Evolutionary conservation across 2,113 vertebrate species (phyloP).

Genomic region (Setophaga petechia): DNA sequence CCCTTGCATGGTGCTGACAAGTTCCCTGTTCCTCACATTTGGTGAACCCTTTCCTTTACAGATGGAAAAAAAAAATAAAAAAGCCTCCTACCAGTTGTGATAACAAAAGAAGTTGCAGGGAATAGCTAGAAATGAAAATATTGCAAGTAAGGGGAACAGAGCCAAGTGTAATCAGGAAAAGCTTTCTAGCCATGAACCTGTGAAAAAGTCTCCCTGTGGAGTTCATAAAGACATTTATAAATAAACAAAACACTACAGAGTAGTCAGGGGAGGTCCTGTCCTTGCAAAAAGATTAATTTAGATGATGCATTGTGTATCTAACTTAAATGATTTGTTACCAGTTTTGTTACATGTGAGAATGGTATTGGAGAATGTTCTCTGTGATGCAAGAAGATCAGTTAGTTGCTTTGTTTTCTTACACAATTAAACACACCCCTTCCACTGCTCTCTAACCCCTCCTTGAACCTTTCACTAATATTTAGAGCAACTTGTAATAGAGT

Average conservation of each 20-base stretch:
- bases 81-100: neutral
- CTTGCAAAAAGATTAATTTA: neutral
- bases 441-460: neutral
- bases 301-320: neutral
- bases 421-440: neutral
- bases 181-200: slow-evolving; percentile 31
- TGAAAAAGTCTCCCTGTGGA: neutral
- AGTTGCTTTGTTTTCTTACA: neutral
- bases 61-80: neutral
- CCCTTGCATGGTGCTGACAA: neutral
- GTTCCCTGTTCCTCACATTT: neutral
- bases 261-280: neutral
- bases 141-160: neutral
- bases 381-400: neutral
- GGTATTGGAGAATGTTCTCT: neutral
- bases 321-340: neutral
- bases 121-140: neutral
- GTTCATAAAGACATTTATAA: slow-evolving; percentile 1
- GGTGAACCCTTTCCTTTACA: neutral
- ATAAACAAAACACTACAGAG: neutral
- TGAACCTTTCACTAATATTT: neutral
- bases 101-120: neutral
- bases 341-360: neutral
- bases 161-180: slow-evolving; percentile 16
- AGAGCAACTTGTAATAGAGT: neutral